phyloP scores from a whole-genome alignment of 92 coral and sea anemone genomes.

The Epizoanthus stellaris region DNA sequence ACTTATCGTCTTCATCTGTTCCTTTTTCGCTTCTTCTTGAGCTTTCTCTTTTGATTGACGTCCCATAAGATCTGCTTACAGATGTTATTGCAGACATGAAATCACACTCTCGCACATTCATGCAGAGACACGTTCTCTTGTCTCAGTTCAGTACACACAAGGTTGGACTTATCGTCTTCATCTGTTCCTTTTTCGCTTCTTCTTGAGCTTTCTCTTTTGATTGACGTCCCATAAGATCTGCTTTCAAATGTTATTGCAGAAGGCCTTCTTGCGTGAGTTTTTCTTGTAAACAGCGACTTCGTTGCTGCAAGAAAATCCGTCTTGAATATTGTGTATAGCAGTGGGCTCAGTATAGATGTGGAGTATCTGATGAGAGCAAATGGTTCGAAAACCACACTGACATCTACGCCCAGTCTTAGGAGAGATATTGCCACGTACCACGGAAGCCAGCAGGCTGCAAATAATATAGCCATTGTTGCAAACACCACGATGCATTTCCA shows the following conservation, averaged over 20 bases:
- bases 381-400: not conserved
- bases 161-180: no score
- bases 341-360: slow-evolving; percentile 56
- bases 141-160: no score
- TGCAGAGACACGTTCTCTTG: no score
- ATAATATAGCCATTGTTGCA: slow-evolving; percentile 58
- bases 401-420: not conserved
- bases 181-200: no score
- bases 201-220: no score
- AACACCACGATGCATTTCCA: slow-evolving; percentile 50
- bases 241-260: not conserved
- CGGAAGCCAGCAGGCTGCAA: slow-evolving; percentile 61
- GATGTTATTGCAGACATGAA: not conserved
- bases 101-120: no score
- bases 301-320: slow-evolving; percentile 48
- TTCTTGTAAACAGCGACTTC: slow-evolving; percentile 4
- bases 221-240: not conserved
- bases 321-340: slow-evolving; percentile 47
- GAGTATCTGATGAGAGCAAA: slow-evolving; percentile 45
- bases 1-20: no score
- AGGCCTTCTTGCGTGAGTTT: not conserved
- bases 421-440: slow-evolving; percentile 42
- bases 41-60: no score
- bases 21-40: no score
- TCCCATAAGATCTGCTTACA: not conserved